Conservation (phyloP, 1,140 invertebrate genomes). For the Papilio polytes region DNA sequence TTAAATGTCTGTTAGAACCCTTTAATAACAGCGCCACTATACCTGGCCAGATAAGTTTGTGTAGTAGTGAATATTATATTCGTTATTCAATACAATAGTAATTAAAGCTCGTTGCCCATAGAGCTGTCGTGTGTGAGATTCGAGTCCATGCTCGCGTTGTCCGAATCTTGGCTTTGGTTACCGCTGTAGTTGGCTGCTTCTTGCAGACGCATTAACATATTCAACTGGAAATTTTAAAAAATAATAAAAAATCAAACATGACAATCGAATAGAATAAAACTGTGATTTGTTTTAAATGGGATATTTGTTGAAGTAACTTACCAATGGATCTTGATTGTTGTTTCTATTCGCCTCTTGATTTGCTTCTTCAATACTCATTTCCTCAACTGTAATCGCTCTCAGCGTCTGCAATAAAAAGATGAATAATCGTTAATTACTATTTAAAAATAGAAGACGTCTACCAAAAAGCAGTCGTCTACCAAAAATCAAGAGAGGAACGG, state of each 20-base stretch:
- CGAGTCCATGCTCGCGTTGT: constrained; percentile 91
- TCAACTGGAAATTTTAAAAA: constrained; percentile 87
- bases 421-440: too few relatives aligned
- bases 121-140: constrained; percentile 88
- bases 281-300: background rate
- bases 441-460: too few relatives aligned
- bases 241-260: background rate
- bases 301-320: constrained; percentile 66
- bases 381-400: constrained; percentile 85
- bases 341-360: constrained; percentile 73
- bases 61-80: background rate
- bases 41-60: background rate
- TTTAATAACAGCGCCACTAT: too few relatives aligned
- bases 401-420: constrained; percentile 77
- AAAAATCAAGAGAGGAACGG: too few relatives aligned
- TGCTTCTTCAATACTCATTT: constrained; percentile 86
- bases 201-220: constrained; percentile 97
- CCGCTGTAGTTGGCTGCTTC: constrained; percentile 96
- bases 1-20: too few relatives aligned
- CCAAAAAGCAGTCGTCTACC: too few relatives aligned
- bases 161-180: constrained; percentile 93
- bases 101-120: constrained; percentile 84
- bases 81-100: background rate
- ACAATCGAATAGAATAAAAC: too few relatives aligned
- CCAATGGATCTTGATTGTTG: constrained; percentile 88